phyloP scores from a whole-genome alignment of 2,113 vertebrate genomes.

The Chaetura pelagica region DNA sequence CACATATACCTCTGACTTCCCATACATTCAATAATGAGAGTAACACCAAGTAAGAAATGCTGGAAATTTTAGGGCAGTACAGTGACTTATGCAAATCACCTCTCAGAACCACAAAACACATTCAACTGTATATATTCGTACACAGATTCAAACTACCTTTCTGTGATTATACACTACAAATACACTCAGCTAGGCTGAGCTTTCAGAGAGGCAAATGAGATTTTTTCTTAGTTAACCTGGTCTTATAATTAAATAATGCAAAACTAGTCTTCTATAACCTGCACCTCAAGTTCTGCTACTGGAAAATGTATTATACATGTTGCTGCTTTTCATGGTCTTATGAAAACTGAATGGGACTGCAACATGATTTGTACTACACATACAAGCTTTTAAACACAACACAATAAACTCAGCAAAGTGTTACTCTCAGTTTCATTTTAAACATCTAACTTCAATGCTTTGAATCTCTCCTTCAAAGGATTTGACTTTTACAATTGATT shows the following conservation, averaged over 20 bases:
- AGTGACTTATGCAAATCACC: not conserved
- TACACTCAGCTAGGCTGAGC: not conserved
- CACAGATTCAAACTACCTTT: not conserved
- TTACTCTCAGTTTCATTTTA: not conserved
- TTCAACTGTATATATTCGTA: not conserved
- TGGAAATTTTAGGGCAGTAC: not conserved
- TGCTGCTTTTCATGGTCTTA: not conserved
- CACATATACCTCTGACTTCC: not conserved
- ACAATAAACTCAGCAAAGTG: not conserved
- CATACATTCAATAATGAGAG: not conserved
- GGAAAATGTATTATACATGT: not conserved
- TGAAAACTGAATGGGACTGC: not conserved
- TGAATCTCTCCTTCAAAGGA: not conserved
- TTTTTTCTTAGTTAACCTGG: not conserved
- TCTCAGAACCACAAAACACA: not conserved
- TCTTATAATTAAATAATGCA: not conserved
- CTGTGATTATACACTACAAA: not conserved
- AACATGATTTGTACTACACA: not conserved
- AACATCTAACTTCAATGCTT: not conserved
- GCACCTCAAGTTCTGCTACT: not conserved
- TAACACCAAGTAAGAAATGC: not conserved
- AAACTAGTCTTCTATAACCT: not conserved
- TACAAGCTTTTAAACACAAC: not conserved
- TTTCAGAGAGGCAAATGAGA: rapidly evolving
- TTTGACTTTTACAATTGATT: not conserved